Conservation (phyloP, 1,140 invertebrate species). For the Pinna nobilis region DNA sequence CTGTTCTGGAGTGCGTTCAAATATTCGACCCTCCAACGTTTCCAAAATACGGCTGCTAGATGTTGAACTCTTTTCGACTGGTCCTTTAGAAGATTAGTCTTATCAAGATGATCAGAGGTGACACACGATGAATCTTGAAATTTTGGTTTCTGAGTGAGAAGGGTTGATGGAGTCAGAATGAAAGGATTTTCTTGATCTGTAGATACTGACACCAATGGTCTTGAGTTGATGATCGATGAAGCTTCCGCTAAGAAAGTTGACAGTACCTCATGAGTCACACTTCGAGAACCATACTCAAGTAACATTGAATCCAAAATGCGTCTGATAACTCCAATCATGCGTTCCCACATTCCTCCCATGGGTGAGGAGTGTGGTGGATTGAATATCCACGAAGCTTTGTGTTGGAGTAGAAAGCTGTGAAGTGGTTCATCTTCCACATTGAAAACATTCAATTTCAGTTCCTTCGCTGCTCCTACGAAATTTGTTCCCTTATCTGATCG, state of each 20-base stretch:
- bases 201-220: slow-evolving; percentile 11
- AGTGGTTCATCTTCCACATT: slow-evolving; percentile 3
- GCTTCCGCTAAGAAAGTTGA: slow-evolving; percentile 47
- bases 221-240: slow-evolving; percentile 35
- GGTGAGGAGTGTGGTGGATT: slow-evolving; percentile 23
- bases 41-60: slow-evolving; percentile 39
- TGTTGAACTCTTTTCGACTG: slow-evolving; percentile 40
- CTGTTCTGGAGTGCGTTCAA: slow-evolving; percentile 14
- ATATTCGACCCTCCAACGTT: slow-evolving; percentile 28
- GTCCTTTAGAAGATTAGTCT: slow-evolving; percentile 11
- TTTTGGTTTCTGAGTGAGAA: slow-evolving; percentile 11
- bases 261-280: slow-evolving; percentile 48
- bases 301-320: slow-evolving; percentile 45
- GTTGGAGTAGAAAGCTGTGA: neutral
- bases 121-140: neutral
- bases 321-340: slow-evolving; percentile 35
- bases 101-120: neutral
- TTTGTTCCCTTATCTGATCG: slow-evolving; percentile 41
- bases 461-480: slow-evolving; percentile 32
- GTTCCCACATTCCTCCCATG: slow-evolving; percentile 41
- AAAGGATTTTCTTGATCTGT: slow-evolving; percentile 1
- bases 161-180: neutral
- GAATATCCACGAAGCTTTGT: slow-evolving; percentile 11
- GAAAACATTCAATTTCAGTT: neutral
- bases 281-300: slow-evolving; percentile 7